Conservation (phyloP, 2,113 vertebrate genomes). For the Onychorhynchus coronatus region DNA sequence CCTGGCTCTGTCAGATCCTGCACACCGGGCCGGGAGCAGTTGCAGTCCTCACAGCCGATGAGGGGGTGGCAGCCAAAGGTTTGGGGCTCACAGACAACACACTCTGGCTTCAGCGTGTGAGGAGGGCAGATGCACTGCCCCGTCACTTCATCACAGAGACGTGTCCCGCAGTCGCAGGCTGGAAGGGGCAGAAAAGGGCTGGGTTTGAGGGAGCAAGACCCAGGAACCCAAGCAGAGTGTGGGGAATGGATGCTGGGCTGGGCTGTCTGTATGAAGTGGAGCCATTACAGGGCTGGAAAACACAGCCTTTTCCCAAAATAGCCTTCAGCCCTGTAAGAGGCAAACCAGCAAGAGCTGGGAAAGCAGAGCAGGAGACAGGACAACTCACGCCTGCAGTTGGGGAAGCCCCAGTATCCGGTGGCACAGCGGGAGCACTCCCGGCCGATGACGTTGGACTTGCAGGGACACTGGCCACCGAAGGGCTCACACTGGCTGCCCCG, state of each 20-base stretch:
- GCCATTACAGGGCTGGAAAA: neutral
- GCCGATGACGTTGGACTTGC: constrained; percentile 88
- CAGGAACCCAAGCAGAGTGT: neutral
- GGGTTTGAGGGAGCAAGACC: neutral
- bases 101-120: constrained; percentile 85
- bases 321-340: neutral
- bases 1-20: constrained; percentile 70
- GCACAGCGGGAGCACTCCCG: constrained; percentile 92
- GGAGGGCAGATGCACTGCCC: constrained; percentile 94
- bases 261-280: neutral
- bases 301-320: neutral
- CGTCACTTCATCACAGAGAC: constrained; percentile 87
- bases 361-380: accelerated
- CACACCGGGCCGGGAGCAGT: constrained; percentile 86
- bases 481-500: constrained; percentile 80
- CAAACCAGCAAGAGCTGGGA: accelerated
- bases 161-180: constrained; percentile 90
- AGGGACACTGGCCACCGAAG: constrained; percentile 89
- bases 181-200: neutral
- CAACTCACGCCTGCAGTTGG: constrained; percentile 90
- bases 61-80: constrained; percentile 94
- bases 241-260: neutral
- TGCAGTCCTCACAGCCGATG: constrained; percentile 91
- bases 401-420: constrained; percentile 95
- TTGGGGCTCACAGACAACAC: constrained; percentile 85